phyloP scores from a whole-genome alignment of 2,888 invertebrate genomes.

The Scrobipalpa atriplicella region DNA sequence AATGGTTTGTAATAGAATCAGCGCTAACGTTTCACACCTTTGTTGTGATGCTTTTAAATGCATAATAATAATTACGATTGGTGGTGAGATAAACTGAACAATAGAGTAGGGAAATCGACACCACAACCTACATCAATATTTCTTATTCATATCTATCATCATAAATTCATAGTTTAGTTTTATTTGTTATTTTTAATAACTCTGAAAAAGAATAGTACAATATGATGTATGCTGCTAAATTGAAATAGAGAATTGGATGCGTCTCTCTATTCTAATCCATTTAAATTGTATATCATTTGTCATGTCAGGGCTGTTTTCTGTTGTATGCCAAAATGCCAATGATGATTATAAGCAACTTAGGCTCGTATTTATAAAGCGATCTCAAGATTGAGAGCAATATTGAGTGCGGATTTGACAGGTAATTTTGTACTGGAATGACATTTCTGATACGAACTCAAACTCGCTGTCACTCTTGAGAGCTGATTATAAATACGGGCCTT shows the following conservation, averaged over 20 bases:
- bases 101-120: constrained; percentile 69
- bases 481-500: too few relatives aligned
- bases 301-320: not conserved
- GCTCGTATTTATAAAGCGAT: too few relatives aligned
- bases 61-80: constrained; percentile 21
- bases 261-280: not conserved
- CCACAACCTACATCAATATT: constrained; percentile 34
- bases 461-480: too few relatives aligned
- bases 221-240: too few relatives aligned
- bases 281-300: not conserved
- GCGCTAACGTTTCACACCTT: constrained; percentile 27
- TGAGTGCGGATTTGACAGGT: too few relatives aligned
- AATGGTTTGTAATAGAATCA: constrained; percentile 11
- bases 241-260: not conserved
- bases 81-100: constrained; percentile 59
- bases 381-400: too few relatives aligned
- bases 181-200: not conserved
- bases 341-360: not conserved
- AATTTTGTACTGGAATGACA: too few relatives aligned
- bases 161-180: not conserved
- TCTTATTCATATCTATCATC: constrained; percentile 6
- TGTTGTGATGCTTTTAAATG: constrained; percentile 24
- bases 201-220: too few relatives aligned
- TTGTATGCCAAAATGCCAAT: not conserved
- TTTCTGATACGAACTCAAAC: too few relatives aligned